Evolutionary conservation across 2,797 vertebrate species (phyloP), one percentile per base, ranked within the genome.

Genomic region (Aselliscus stoliczkanus): DNA sequence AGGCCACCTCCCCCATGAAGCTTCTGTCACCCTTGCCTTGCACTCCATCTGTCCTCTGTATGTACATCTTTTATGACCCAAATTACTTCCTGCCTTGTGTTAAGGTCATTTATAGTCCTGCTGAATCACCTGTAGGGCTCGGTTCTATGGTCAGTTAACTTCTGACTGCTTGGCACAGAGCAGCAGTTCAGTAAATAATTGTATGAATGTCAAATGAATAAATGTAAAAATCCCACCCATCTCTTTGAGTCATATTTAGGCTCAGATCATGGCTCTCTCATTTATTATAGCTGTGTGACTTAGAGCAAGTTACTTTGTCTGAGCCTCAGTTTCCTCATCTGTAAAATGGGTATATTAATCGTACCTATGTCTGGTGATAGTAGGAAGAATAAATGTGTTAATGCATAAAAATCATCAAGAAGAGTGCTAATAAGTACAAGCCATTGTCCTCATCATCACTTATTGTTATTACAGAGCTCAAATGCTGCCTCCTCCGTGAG

Each of bases 301-400:
- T 72, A 77, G 23, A 56, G 62, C 29, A 73, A 47, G 34, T 62
- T 62, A 47, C 14, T 69, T 56, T 11, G n/a, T n/a, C n/a, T 75
- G 54, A 86, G 84, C 88, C 37, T 90, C 44, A 1, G 54, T 75
- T 86, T 96, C n/a, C 58, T 85, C 70, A 82, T 60, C 69, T 94
- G 72, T 90, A 60, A 69, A 92, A 47, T 82, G 81, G 56, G 42
- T 29, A 52, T 93, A 2, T 93, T 77, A 56, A 44, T 80, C 50
- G 34, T 39, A 18, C 23, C 54, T 47, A 2, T 2, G 5, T 77
- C 67, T 81, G 88, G 27, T 23, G 81, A 39, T 70, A 34, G 37
- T 4, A n/a, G 65, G 44, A 87, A 70, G 52, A 83, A 44, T 67
- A 42, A 42, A 87, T 17, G 42, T 50, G 34, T 73, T 75, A 76